Percentiles rank a stretch among this genome's conserved stretches.
These are phyloP conservation scores for Lipotes vexillifer DNA, from an alignment of 2,113 vertebrate genomes.

Conservation along the genomic window DNA sequence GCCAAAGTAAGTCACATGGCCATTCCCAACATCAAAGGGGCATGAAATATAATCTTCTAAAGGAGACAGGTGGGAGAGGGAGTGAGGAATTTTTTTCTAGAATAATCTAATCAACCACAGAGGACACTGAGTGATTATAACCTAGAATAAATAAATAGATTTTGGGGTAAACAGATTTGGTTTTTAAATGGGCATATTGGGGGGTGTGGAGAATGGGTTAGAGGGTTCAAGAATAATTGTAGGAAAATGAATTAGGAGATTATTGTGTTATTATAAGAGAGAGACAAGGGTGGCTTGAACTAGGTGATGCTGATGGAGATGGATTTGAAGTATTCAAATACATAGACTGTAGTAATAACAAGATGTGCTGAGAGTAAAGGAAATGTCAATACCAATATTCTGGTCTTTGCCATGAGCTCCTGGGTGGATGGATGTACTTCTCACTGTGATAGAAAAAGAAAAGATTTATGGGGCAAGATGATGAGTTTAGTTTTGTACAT, in stretches of 20 bases:
- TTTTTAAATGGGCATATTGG: not conserved
- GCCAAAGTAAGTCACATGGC: not conserved
- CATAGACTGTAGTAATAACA: not conserved
- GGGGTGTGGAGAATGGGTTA: not conserved
- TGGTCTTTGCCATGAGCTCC: not conserved
- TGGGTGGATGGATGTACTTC: not conserved
- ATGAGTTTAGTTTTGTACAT: not conserved
- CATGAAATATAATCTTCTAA: not conserved
- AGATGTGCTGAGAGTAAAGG: not conserved
- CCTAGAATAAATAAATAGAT: not conserved
- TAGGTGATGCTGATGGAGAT: not conserved
- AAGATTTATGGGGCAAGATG: not conserved
- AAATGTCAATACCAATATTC: not conserved
- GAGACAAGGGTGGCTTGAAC: not conserved
- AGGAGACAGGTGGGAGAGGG: not conserved
- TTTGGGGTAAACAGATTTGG: not conserved
- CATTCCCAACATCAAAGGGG: not conserved
- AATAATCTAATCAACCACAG: not conserved
- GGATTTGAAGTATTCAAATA: not conserved
- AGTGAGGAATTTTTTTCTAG: not conserved
- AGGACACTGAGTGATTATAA: not conserved
- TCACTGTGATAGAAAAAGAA: not conserved
- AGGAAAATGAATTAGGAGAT: not conserved
- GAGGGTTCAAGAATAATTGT: not conserved
- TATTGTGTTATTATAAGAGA: not conserved